Evolutionary conservation across 2,113 vertebrate species (phyloP).

Genomic region (Lampris incognitus): DNA sequence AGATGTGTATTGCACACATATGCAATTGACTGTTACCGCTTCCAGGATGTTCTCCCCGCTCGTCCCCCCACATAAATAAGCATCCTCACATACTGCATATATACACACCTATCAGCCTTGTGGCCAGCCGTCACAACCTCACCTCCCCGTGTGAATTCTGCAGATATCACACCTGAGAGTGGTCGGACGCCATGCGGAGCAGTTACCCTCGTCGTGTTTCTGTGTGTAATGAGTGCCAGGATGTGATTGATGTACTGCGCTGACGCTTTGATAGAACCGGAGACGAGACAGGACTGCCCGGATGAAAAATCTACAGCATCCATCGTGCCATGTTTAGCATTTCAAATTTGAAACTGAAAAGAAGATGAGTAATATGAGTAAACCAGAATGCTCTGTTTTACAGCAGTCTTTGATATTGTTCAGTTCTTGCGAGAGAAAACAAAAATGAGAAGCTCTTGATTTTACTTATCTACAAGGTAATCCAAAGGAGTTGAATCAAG

Average conservation of each 20-base stretch:
- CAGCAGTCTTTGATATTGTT: too few relatives aligned
- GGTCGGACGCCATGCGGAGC: not conserved
- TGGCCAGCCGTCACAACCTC: slow-evolving; percentile 10
- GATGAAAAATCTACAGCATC: too few relatives aligned
- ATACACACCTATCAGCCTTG: not conserved
- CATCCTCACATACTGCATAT: not conserved
- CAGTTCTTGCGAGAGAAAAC: too few relatives aligned
- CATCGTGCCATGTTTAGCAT: too few relatives aligned
- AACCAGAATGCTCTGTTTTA: too few relatives aligned
- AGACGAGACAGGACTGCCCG: not conserved
- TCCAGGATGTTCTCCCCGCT: not conserved
- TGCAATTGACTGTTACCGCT: not conserved
- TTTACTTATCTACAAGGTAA: too few relatives aligned
- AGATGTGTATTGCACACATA: not conserved
- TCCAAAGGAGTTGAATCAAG: too few relatives aligned
- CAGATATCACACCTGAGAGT: slow-evolving; percentile 5
- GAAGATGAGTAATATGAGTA: too few relatives aligned
- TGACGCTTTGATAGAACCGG: not conserved
- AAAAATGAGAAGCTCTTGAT: too few relatives aligned
- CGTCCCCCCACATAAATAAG: not conserved
- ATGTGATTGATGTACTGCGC: slow-evolving; percentile 13
- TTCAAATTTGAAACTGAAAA: too few relatives aligned
- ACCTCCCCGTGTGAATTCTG: slow-evolving; percentile 14
- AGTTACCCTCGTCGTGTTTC: slow-evolving; percentile 9
- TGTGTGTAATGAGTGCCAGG: slow-evolving; percentile 10